Evolutionary conservation across 1,140 invertebrate genomes (phyloP).

Genomic region (Papilio aristodemus): DNA sequence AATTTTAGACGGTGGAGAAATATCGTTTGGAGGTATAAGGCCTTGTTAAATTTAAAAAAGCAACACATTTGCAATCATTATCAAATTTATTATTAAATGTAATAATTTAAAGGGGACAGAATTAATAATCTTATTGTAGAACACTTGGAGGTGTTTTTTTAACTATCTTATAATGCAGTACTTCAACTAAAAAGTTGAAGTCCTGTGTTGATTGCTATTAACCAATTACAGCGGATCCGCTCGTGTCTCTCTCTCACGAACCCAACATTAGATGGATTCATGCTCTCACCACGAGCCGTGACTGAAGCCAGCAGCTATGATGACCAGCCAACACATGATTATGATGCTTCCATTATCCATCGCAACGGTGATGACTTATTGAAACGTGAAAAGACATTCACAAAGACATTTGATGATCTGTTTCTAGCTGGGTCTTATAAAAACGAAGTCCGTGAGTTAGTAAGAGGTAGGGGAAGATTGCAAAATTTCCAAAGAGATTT

Average conservation of each 20-base stretch:
- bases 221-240: slow-evolving; percentile 10
- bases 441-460: not conserved
- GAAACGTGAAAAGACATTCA: slow-evolving; percentile 4
- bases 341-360: not conserved
- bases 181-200: too few relatives aligned
- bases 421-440: slow-evolving; percentile 15
- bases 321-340: slow-evolving; percentile 1
- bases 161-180: too few relatives aligned
- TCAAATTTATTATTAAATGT: too few relatives aligned
- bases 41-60: too few relatives aligned
- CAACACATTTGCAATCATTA: too few relatives aligned
- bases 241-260: slow-evolving; percentile 22
- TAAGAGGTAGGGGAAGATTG: slow-evolving; percentile 8
- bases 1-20: too few relatives aligned
- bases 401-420: not conserved
- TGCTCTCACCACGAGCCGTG: not conserved
- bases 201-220: not conserved
- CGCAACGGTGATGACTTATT: not conserved
- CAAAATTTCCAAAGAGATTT: not conserved
- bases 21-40: too few relatives aligned
- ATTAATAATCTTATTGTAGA: too few relatives aligned
- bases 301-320: slow-evolving; percentile 10
- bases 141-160: too few relatives aligned
- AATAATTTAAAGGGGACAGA: too few relatives aligned
- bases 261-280: not conserved